Evolutionary conservation across 2,113 vertebrate genomes (phyloP).

Genomic region (Dipodomys merriami): DNA sequence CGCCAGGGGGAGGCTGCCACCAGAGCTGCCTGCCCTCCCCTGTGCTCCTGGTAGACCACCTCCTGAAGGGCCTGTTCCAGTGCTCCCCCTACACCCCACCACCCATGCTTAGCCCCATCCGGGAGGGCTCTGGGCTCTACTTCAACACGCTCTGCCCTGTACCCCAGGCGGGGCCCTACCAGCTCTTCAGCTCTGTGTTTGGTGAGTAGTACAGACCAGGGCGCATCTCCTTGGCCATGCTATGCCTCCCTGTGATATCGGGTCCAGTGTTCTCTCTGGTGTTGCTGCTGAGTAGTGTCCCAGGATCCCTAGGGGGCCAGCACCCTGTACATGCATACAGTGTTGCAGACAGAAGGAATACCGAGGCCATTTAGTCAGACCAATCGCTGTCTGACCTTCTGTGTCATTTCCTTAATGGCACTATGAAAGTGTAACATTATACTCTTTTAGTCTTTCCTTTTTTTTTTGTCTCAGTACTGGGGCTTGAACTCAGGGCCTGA

Average conservation of each 20-base stretch:
- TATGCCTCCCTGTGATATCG: accelerated
- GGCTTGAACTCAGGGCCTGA: too few relatives aligned
- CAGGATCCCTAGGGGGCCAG: not conserved
- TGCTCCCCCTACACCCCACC: conserved; percentile 86
- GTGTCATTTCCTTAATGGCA: not conserved
- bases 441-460: not conserved
- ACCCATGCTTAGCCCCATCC: conserved; percentile 88
- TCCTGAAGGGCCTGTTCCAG: conserved; percentile 82
- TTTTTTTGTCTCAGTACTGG: not conserved
- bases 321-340: not conserved
- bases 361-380: not conserved
- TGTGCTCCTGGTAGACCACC: conserved; percentile 80
- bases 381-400: not conserved
- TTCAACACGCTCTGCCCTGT: conserved; percentile 82
- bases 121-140: conserved; percentile 86
- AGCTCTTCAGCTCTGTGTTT: conserved; percentile 58
- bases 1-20: conserved; percentile 59
- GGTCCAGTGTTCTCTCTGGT: not conserved
- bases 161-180: conserved; percentile 23
- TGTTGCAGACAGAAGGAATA: not conserved
- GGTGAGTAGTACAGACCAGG: conserved; percentile 70
- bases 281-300: not conserved
- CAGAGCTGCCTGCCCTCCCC: conserved; percentile 86
- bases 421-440: not conserved
- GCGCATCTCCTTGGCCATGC: accelerated